Evolutionary conservation across 2,888 invertebrate genomes (phyloP).

Genomic region (Limnephilus auricula): DNA sequence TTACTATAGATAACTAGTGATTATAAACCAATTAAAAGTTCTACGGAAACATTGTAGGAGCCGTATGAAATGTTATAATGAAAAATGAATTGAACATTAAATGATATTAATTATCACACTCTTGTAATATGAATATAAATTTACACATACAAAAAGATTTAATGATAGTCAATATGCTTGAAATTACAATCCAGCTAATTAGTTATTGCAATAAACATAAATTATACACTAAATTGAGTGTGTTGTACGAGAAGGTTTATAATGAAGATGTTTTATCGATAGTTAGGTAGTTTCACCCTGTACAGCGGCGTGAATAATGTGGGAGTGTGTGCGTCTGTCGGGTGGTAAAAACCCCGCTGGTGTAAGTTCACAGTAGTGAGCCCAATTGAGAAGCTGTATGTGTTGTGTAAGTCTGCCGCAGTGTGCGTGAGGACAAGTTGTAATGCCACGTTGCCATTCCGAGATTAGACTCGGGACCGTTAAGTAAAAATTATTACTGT

Average conservation of each 20-base stretch:
- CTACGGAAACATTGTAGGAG: not conserved
- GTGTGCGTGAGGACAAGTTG: constrained; percentile 34
- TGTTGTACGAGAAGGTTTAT: not conserved
- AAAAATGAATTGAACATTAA: not conserved
- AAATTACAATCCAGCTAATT: not conserved
- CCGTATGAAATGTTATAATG: not conserved
- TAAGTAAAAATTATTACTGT: constrained; percentile 32
- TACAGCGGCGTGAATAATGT: constrained; percentile 33
- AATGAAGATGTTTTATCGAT: not conserved
- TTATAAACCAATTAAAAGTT: not conserved
- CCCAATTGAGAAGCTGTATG: constrained; percentile 49
- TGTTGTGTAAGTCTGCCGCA: not conserved
- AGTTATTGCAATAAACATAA: not conserved
- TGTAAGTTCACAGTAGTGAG: constrained; percentile 12
- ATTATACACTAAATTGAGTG: not conserved
- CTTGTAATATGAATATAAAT: not conserved
- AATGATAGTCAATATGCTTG: not conserved
- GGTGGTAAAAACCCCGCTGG: constrained; percentile 8
- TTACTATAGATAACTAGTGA: too few relatives aligned
- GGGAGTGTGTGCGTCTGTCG: constrained; percentile 23
- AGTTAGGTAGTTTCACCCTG: constrained; percentile 27
- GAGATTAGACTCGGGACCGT: constrained; percentile 54
- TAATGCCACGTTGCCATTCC: constrained; percentile 57
- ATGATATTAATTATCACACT: not conserved
- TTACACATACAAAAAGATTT: not conserved